Evolutionary conservation across 2,888 invertebrate genomes (phyloP).

Genomic region (Troilus luridus): DNA sequence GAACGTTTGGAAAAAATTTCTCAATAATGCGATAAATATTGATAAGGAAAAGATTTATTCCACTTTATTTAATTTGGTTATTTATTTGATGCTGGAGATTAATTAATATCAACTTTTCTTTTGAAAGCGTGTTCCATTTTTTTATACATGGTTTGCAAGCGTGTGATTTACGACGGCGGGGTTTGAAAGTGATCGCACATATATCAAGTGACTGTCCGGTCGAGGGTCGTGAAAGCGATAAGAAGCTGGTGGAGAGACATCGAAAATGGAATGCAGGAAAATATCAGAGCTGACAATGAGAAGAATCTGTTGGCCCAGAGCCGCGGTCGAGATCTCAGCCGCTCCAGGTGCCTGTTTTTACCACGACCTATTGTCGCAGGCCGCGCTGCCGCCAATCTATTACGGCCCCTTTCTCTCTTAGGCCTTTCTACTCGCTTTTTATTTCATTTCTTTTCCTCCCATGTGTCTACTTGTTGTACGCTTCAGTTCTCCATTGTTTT

Average conservation of each 20-base stretch:
- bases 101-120: neutral
- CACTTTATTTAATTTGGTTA: neutral
- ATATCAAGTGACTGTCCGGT: neutral
- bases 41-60: neutral
- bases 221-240: neutral
- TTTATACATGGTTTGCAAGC: neutral
- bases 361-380: neutral
- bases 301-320: neutral
- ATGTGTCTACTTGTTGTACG: neutral
- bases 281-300: neutral
- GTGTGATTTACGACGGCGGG: neutral
- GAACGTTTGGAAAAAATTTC: too few relatives aligned
- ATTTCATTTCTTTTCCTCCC: neutral
- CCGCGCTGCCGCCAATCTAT: neutral
- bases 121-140: neutral
- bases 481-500: neutral
- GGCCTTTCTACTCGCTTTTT: constrained; percentile 27
- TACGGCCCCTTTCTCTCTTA: constrained; percentile 31
- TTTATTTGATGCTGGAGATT: neutral
- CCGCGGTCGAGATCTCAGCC: neutral
- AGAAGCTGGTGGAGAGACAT: neutral
- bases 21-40: neutral
- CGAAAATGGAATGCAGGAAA: neutral
- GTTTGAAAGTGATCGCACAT: neutral
- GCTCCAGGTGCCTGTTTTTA: neutral